Evolutionary conservation across 2,797 vertebrate genomes (phyloP).

Genomic region (Gouania willdenowi): DNA sequence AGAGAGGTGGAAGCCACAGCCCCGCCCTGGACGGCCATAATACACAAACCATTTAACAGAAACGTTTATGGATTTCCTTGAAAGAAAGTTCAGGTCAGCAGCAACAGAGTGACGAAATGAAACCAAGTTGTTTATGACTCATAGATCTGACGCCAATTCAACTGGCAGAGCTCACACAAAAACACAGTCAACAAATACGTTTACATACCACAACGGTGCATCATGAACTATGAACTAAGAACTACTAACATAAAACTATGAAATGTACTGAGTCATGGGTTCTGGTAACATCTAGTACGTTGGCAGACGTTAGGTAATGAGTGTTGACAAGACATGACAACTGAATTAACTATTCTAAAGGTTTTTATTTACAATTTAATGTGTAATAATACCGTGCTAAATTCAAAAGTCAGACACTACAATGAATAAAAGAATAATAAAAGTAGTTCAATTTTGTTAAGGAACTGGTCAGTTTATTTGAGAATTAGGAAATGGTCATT

Average conservation of each 20-base stretch:
- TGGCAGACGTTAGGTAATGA: too few species aligned
- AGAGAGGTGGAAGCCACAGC: constrained; percentile 32
- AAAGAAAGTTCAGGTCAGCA: constrained; percentile 2
- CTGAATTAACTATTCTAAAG: too few species aligned
- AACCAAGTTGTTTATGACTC: too few species aligned
- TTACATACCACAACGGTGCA: constrained; percentile 40
- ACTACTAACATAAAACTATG: constrained; percentile 1
- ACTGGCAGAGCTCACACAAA: neutral
- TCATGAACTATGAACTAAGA: constrained; percentile 22
- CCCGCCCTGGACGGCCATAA: constrained; percentile 32
- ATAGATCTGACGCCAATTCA: neutral
- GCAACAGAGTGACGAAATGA: neutral
- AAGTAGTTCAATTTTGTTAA: too few species aligned
- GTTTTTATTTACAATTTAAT: too few species aligned
- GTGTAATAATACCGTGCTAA: too few species aligned
- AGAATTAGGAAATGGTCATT: too few species aligned
- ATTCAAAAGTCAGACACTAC: too few species aligned
- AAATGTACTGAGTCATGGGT: constrained; percentile 43
- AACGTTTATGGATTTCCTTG: constrained; percentile 17
- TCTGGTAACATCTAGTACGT: constrained; percentile 12
- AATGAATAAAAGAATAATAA: too few species aligned
- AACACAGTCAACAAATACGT: constrained; percentile 1
- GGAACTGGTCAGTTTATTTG: too few species aligned
- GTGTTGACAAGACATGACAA: too few species aligned
- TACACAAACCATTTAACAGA: constrained; percentile 14